Conservation (phyloP, 2,797 vertebrate species). For the Propithecus deckenii region DNA sequence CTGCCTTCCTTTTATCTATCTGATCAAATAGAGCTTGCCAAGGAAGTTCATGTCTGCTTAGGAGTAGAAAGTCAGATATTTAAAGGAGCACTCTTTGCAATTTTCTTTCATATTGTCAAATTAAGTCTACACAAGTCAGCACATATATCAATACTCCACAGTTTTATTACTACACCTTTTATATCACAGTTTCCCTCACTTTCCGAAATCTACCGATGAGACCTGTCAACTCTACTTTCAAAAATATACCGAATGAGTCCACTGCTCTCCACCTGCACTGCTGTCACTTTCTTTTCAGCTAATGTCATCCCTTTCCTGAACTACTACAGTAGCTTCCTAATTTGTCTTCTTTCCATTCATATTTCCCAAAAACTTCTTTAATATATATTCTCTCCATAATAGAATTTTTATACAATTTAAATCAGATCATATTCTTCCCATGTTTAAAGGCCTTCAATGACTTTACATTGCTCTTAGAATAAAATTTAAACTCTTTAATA, state of each 20-base stretch:
- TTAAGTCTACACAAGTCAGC: slow-evolving; percentile 27
- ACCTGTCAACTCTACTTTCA: background rate
- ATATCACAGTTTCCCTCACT: background rate
- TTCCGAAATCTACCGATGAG: background rate
- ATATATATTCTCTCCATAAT: background rate
- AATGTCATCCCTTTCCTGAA: background rate
- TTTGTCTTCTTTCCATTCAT: background rate
- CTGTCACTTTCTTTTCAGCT: background rate
- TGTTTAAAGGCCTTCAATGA: background rate
- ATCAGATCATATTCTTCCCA: background rate
- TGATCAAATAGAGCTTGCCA: slow-evolving; percentile 6
- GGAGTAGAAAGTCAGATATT: slow-evolving; percentile 35
- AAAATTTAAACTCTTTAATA: background rate
- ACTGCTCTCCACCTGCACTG: background rate
- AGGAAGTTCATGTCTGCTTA: slow-evolving; percentile 28
- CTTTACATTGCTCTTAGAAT: background rate
- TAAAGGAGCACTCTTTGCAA: background rate
- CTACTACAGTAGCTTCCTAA: background rate
- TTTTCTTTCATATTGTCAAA: slow-evolving; percentile 44
- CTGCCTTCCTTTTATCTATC: slow-evolving; percentile 6
- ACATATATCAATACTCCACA: background rate
- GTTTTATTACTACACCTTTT: slow-evolving; percentile 10
- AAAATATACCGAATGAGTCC: background rate
- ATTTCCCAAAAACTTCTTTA: background rate
- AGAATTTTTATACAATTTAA: background rate